phyloP scores from a whole-genome alignment of 2,797 vertebrate species.

The Cirrhinus molitorella region DNA sequence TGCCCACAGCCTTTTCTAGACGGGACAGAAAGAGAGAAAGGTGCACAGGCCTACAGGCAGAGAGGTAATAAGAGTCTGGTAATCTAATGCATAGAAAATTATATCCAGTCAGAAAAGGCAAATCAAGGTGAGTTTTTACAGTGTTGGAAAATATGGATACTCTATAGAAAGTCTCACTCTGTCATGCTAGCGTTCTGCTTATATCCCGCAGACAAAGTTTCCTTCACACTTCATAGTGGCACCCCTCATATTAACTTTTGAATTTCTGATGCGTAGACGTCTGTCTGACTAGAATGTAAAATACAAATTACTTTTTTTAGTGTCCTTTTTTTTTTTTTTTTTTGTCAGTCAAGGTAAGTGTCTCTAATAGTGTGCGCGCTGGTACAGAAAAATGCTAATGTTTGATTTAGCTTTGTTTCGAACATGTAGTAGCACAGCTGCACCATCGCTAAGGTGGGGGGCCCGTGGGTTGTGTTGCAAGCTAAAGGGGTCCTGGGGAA shows the following conservation, averaged over 20 bases:
- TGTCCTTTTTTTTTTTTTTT: no score
- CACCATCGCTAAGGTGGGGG: conserved; percentile 22
- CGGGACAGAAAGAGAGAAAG: conserved; percentile 22
- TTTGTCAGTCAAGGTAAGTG: conserved; percentile 56
- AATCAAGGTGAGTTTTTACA: conserved; percentile 49
- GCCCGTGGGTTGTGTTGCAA: conserved; percentile 11
- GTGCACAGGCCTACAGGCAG: conserved; percentile 37
- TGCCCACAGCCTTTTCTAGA: conserved; percentile 52
- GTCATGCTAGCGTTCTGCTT: background rate
- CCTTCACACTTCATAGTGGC: background rate
- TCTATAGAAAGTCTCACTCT: background rate
- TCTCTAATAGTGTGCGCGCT: conserved; percentile 65
- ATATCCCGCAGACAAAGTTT: background rate
- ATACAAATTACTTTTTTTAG: background rate
- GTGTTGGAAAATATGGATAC: conserved; percentile 36
- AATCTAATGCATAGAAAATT: conserved; percentile 54
- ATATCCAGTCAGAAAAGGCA: conserved; percentile 38
- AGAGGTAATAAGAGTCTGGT: conserved; percentile 46
- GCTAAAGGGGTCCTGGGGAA: conserved; percentile 34
- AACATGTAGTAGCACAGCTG: conserved; percentile 49
- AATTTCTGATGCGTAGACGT: background rate
- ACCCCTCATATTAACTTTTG: background rate
- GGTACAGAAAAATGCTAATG: conserved; percentile 8
- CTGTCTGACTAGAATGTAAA: background rate
- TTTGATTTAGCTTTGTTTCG: background rate